These are phyloP conservation scores for Pleuronectes platessa DNA, from an alignment of 2,113 vertebrate species.

Conservation along the genomic window DNA sequence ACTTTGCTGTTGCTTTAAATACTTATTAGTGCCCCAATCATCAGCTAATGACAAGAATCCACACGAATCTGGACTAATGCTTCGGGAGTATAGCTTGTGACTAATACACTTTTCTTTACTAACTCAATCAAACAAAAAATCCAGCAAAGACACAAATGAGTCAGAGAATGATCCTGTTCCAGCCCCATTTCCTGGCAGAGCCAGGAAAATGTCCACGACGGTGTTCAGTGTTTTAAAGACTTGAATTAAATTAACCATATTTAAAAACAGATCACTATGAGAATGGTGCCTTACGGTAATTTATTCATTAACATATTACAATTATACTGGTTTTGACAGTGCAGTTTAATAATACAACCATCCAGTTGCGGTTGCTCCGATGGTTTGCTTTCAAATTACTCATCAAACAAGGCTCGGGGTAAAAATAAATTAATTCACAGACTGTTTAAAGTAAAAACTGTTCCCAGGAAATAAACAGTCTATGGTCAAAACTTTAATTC, in stretches of 20 bases:
- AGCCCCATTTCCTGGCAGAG: neutral
- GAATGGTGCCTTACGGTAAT: constrained; percentile 12
- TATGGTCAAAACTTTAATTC: constrained; percentile 8
- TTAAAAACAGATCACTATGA: constrained; percentile 18
- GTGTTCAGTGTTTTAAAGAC: constrained; percentile 10
- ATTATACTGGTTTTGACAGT: constrained; percentile 19
- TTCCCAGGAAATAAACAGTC: constrained; percentile 19
- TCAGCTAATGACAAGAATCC: too few species aligned
- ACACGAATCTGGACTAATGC: too few species aligned
- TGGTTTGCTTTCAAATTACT: constrained; percentile 25
- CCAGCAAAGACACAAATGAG: neutral
- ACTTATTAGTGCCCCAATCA: too few species aligned
- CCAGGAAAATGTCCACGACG: neutral
- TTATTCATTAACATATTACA: constrained; percentile 25
- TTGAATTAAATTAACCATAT: constrained; percentile 7
- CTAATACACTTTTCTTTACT: neutral
- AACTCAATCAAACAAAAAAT: constrained; percentile 7
- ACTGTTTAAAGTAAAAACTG: neutral
- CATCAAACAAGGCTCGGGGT: constrained; percentile 18
- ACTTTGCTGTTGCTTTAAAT: too few species aligned
- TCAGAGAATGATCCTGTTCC: neutral
- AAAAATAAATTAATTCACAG: constrained; percentile 32
- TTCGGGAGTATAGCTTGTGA: too few species aligned
- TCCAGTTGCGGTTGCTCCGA: neutral
- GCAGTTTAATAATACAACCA: constrained; percentile 36